Evolutionary conservation across 2,797 vertebrate species (phyloP), one percentile per base, ranked within the genome.

Genomic region (Betta splendens): DNA sequence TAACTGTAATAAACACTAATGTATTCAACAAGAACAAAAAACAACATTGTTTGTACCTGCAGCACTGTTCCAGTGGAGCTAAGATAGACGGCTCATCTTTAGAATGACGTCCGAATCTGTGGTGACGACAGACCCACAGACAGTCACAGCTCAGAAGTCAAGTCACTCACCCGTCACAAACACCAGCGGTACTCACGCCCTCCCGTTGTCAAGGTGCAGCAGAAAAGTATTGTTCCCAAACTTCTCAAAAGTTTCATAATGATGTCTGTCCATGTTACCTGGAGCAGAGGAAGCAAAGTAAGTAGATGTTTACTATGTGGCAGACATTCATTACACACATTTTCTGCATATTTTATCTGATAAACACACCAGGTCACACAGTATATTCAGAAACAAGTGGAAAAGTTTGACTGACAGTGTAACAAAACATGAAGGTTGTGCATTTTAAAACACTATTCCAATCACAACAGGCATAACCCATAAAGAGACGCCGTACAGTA

Each of bases 241-340:
- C 84, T 95, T 96, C 86, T 98, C 95, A 50, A 98, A 98, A 0
- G 96, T 98, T 80, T 98, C 96, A 0, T 98, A 98, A 80, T 98
- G 96, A 53, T 98, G 96, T 2, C 96, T 90, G 84, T 98, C 96
- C 96, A 98, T 96, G 86, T 98, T 98, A 58, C 95, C 96, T 98
- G n/a, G 16, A 51, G 43, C 16, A 35, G 16, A 51, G 43, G 16
- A 35, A 18, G 17, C 33, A 0, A 23, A 39, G 15, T 5, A 51
- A 12, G 16, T 2, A 26, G 12, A 26, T 45, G 28, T 9, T 36
- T 33, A 20, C 22, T 33, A 21, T 10, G 13, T 6, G 15, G 15
- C 9, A 18, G 17, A 9, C 10, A 16, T 7, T n/a, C 13, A 49
- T 17, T 17, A 31, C 15, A 50, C 5, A 32, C 9, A 2, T 51